A percentile compares a stretch with the other conserved stretches of the same genome.
phyloP scores from a whole-genome alignment of 1,140 invertebrate genomes.

The Eumaeus atala region DNA sequence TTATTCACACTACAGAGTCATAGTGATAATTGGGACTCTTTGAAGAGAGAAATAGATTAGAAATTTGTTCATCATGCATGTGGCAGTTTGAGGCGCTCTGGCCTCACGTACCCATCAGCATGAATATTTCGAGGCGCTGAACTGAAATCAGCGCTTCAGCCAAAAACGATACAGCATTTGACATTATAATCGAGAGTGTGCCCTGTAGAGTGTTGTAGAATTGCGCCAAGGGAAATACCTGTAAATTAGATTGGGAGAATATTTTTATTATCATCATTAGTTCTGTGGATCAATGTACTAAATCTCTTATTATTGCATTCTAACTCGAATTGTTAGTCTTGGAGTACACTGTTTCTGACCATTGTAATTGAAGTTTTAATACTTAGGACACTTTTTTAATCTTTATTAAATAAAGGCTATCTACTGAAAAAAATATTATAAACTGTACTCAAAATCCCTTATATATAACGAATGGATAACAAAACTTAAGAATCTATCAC shows the following conservation, averaged over 20 bases:
- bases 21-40: constrained; percentile 46
- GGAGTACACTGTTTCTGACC: too few species aligned
- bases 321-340: too few species aligned
- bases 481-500: too few species aligned
- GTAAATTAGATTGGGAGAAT: constrained; percentile 37
- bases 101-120: constrained; percentile 78
- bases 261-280: constrained; percentile 14
- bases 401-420: too few species aligned
- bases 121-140: constrained; percentile 78
- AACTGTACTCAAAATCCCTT: too few species aligned
- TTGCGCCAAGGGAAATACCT: constrained; percentile 73
- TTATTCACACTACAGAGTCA: constrained; percentile 28
- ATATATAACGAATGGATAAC: too few species aligned
- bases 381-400: too few species aligned
- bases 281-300: too few species aligned
- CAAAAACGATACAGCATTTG: constrained; percentile 80
- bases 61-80: constrained; percentile 32
- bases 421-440: too few species aligned
- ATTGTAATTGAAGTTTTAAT: too few species aligned
- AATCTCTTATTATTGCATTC: too few species aligned
- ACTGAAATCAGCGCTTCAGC: constrained; percentile 83
- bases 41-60: constrained; percentile 17
- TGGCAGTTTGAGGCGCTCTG: constrained; percentile 30
- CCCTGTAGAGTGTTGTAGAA: constrained; percentile 73
- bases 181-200: constrained; percentile 81